Base-by-base conservation (phyloP, 2,797 vertebrate species). In the Picus viridis region DNA sequence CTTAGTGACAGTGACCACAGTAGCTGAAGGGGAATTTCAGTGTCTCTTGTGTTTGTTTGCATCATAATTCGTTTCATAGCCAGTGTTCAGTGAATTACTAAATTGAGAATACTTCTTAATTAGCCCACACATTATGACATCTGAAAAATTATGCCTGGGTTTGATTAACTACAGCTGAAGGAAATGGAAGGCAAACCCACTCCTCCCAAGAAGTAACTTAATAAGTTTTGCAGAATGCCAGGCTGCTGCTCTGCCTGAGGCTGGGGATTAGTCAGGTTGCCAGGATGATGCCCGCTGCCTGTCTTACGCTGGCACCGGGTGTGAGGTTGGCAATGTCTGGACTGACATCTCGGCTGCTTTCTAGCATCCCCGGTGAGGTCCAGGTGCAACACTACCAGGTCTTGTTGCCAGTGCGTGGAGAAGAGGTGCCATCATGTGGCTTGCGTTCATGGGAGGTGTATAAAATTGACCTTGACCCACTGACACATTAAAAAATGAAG, bases 41-140 rank as follows among this genome's bases (percentile, higher is more conserved):
- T 68, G 59, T 86, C 79, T 81, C 75, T 15, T 86, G 54, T 90
- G 64, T 93, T 94, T 94, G 86, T 94, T 86, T 90, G 74, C 77
- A 68, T 89, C 86, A 76, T 83, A 79, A 89, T 90, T 94, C 84
- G 30, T 86, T 95, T 95, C 92, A 68, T 53, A 89, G 78, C 87
- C 58, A 80, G 69, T 94, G 79, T 84, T 94, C 85, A 92, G 80
- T 90, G 77, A 94, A 76, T 94, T 88, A 89, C 57, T 92, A 70
- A 89, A 83, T 78, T 70, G 76, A 94, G 70, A 92, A 64, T 91
- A 83, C 70, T 92, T 93, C 86, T 93, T 94, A 96, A 94, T 94
- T 94, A 95, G 80, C 45, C 32, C 32, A 32, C 49, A 39, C 90
- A 79, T 87, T 93, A 83, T 56, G 77, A 80, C 77, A 83, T 87